Evolutionary conservation across 64 coral and sea anemone species (phyloP).

Genomic region (Pachyseris speciosa): DNA sequence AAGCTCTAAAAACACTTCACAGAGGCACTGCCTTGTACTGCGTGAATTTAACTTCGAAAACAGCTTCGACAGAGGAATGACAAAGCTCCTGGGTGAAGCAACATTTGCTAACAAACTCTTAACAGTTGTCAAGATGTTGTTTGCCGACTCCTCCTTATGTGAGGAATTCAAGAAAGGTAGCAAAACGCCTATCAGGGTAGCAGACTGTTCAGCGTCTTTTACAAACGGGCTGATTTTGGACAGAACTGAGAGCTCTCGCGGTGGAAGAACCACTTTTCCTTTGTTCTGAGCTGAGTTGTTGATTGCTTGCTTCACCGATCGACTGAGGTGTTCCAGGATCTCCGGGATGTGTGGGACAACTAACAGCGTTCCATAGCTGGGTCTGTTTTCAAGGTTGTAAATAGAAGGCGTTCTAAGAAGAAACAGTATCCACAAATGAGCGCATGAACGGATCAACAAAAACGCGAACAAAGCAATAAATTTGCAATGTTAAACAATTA

Average conservation of each 20-base stretch:
- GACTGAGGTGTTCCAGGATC: constrained; percentile 79
- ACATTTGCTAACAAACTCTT: constrained; percentile 81
- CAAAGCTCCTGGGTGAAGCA: constrained; percentile 44
- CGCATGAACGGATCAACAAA: neutral
- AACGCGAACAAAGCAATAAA: too few species aligned
- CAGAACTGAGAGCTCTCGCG: constrained; percentile 87
- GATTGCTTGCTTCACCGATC: constrained; percentile 68
- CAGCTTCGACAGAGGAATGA: constrained; percentile 59
- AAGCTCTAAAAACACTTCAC: constrained; percentile 78
- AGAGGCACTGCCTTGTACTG: constrained; percentile 74
- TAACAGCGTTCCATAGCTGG: constrained; percentile 65
- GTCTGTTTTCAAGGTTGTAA: constrained; percentile 8
- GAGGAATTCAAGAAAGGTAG: constrained; percentile 65
- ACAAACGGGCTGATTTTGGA: constrained; percentile 94
- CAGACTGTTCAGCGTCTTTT: constrained; percentile 70
- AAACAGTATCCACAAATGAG: neutral
- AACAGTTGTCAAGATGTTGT: constrained; percentile 72
- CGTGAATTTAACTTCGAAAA: constrained; percentile 80
- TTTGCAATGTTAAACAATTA: too few species aligned
- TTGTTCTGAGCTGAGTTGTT: constrained; percentile 24
- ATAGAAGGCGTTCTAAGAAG: constrained; percentile 1
- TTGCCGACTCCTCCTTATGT: constrained; percentile 83
- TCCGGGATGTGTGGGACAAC: constrained; percentile 78
- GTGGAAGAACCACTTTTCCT: constrained; percentile 61
- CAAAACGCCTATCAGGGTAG: constrained; percentile 47